Base-by-base conservation (phyloP, 37 sponge, comb jelly and placozoan genomes). In the Trichoplax adhaerens region DNA sequence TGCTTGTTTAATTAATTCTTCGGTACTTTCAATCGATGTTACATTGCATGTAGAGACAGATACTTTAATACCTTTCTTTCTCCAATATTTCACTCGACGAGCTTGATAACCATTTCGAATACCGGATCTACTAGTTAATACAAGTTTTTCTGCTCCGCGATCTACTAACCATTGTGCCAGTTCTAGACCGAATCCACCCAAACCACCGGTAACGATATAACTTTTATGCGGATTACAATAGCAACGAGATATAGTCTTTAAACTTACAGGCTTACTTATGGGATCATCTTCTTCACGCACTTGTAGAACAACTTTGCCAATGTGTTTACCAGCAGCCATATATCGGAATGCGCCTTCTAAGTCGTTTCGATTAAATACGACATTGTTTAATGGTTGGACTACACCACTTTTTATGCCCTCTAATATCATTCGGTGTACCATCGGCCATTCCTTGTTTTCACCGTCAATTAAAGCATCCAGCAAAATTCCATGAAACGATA, bases 111-210 rank as follows among this genome's bases (percentile, higher is more conserved):
- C 58, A 1, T 50, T 7, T n/a, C 53, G 12, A 1, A 48, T 54
- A 50, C 80, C 80, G 12, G 80, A 72, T 68, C 80, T 61, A 60
- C 74, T 72, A 1, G 80, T 79, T 49, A 79, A 59, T 51, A 68
- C 67, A 7, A 29, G 29, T 29, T 29, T 29, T 29, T 29, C 29
- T 29, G 29, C 29, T 4, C 81, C 82, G 3, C 58, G 62, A 52
- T 50, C 65, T 3, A 58, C 82, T 8, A 81, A 58, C 82, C 77
- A 81, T 12, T 70, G 58, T 1, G 78, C 77, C 3, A 81, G 73
- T 68, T 72, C 82, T 50, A 81, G 73, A 4, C 82, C 82, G 65
- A 81, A 81, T 57, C 82, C 82, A 55, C 76, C 76, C 3, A 81
- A 74, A 47, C 82, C 82, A 1, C 82, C 82, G 1, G 82, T 81